Evolutionary conservation across 1,140 invertebrate species (phyloP).

Genomic region (Geopemphigus sp.): DNA sequence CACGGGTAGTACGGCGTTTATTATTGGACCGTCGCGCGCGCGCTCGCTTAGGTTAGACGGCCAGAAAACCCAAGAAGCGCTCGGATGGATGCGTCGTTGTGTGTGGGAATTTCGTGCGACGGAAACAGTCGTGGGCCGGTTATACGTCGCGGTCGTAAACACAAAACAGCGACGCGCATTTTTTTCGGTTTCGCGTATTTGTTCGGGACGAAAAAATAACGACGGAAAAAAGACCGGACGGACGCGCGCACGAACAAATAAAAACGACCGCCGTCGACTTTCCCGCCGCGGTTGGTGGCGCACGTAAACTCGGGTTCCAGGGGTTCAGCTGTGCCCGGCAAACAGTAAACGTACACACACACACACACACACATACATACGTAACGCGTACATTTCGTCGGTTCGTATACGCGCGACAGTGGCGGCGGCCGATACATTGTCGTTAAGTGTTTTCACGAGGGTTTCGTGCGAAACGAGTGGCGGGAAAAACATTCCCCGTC

Average conservation of each 20-base stretch:
- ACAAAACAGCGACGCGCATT: too few species aligned
- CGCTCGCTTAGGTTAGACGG: too few species aligned
- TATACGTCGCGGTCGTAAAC: too few species aligned
- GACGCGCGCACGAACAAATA: constrained; percentile 26
- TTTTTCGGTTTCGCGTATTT: too few species aligned
- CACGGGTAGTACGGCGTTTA: too few species aligned
- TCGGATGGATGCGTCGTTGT: too few species aligned
- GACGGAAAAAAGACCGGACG: background rate
- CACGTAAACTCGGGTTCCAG: background rate
- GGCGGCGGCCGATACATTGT: constrained; percentile 28
- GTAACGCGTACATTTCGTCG: background rate
- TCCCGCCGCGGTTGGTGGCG: background rate
- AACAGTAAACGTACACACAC: background rate
- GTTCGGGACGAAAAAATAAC: background rate
- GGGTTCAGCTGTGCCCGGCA: constrained; percentile 23
- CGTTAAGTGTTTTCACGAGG: constrained; percentile 48
- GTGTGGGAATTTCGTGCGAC: too few species aligned
- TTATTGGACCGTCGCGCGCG: too few species aligned
- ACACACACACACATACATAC: too few species aligned
- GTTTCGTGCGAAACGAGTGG: constrained; percentile 1
- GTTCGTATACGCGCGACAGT: background rate
- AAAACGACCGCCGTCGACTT: background rate
- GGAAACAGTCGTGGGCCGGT: too few species aligned
- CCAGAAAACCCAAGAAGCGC: too few species aligned
- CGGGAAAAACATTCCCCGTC: background rate